These are phyloP conservation scores for Loriculus beryllinus DNA, from an alignment of 2,797 vertebrate genomes.

Conservation along the genomic window DNA sequence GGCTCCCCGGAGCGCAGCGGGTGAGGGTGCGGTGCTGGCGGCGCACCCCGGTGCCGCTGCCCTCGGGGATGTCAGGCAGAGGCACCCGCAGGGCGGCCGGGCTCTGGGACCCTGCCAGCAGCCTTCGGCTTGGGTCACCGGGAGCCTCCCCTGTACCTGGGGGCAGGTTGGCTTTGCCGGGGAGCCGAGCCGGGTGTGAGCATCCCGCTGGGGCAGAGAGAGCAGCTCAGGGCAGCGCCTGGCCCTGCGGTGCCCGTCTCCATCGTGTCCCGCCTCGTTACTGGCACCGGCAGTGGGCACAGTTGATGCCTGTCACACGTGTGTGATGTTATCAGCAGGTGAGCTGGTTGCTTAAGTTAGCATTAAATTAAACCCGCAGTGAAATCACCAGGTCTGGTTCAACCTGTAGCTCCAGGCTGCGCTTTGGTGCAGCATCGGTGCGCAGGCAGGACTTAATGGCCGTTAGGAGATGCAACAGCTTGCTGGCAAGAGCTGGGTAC, in stretches of 20 bases:
- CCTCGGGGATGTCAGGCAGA: not conserved
- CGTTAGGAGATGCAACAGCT: not conserved
- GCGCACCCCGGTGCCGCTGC: not conserved
- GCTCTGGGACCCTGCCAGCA: not conserved
- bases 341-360: not conserved
- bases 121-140: not conserved
- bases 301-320: fast-evolving
- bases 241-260: not conserved
- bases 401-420: not conserved
- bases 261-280: fast-evolving
- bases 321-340: not conserved
- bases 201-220: not conserved
- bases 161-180: not conserved
- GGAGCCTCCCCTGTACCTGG: fast-evolving
- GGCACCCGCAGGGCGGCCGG: not conserved
- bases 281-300: fast-evolving
- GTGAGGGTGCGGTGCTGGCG: fast-evolving
- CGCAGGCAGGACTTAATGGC: not conserved
- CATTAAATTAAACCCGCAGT: not conserved
- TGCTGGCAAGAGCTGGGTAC: not conserved
- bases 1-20: not conserved
- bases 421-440: not conserved
- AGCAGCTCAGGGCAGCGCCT: not conserved
- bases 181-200: not conserved
- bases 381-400: not conserved